Evolutionary conservation across 2,888 invertebrate genomes (phyloP).

Genomic region (Macaria notata): DNA sequence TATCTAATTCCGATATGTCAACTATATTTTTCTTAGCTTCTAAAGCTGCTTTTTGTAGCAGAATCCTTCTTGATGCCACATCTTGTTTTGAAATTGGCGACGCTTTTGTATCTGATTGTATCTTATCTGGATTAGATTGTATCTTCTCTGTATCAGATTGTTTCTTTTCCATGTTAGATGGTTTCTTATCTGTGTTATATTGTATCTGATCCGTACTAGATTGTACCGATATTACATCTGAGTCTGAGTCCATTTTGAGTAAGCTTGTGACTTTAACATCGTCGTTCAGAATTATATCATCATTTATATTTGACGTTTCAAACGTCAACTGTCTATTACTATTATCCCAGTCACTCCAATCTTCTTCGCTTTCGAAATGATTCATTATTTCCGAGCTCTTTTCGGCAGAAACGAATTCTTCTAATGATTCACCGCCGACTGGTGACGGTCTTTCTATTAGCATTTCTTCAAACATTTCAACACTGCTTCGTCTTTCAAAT

Average conservation of each 20-base stretch:
- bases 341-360: constrained; percentile 93
- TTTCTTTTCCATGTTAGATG: too few relatives aligned
- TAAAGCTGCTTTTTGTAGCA: constrained; percentile 67
- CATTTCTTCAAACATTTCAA: constrained; percentile 61
- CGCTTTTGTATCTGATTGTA: neutral
- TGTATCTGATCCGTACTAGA: too few relatives aligned
- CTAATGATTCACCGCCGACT: constrained; percentile 90
- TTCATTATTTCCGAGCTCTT: constrained; percentile 46
- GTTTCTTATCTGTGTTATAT: too few relatives aligned
- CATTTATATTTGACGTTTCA: constrained; percentile 30
- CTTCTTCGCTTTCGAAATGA: constrained; percentile 84
- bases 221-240: too few relatives aligned
- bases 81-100: constrained; percentile 13
- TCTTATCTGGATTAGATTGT: too few relatives aligned
- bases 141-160: too few relatives aligned
- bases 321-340: constrained; percentile 51
- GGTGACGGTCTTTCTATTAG: constrained; percentile 90
- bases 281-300: constrained; percentile 20
- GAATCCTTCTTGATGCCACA: constrained; percentile 42
- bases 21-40: constrained; percentile 82
- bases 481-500: constrained; percentile 45
- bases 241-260: neutral
- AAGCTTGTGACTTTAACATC: too few relatives aligned
- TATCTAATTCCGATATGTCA: constrained; percentile 89
- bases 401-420: constrained; percentile 55